These are phyloP conservation scores for Porites rus DNA, from an alignment of 92 coral and sea anemone genomes.

Conservation along the genomic window DNA sequence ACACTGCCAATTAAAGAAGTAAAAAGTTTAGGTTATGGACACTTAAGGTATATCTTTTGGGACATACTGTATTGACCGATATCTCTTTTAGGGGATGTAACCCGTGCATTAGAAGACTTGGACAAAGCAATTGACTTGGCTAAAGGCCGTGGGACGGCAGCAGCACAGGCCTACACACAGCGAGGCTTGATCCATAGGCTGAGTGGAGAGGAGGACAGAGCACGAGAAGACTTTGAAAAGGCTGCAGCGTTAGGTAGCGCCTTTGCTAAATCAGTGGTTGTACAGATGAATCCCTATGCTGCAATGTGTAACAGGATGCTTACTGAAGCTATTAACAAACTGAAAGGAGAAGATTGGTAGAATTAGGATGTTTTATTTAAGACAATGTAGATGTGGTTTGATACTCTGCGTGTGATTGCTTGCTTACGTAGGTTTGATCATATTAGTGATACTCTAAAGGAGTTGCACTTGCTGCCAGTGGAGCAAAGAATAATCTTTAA, in stretches of 20 bases:
- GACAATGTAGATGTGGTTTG: too few relatives aligned
- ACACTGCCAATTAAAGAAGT: too few relatives aligned
- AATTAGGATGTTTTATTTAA: too few relatives aligned
- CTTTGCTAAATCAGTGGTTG: constrained; percentile 94
- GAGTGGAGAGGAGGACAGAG: constrained; percentile 80
- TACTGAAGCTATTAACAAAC: constrained; percentile 87
- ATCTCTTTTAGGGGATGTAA: constrained; percentile 71
- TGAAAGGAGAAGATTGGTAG: constrained; percentile 28
- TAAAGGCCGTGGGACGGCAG: constrained; percentile 72
- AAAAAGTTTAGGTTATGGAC: too few relatives aligned
- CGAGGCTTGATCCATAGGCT: constrained; percentile 87
- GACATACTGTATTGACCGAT: too few relatives aligned
- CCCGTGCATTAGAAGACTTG: constrained; percentile 82
- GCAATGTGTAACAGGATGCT: constrained; percentile 99
- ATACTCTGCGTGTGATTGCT: too few relatives aligned
- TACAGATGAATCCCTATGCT: constrained; percentile 95
- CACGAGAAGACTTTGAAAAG: constrained; percentile 78
- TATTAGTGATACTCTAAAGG: too few relatives aligned
- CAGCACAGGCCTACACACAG: constrained; percentile 96
- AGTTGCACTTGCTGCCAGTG: too few relatives aligned
- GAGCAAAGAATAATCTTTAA: too few relatives aligned
- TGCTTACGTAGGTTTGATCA: too few relatives aligned
- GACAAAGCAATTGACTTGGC: constrained; percentile 88
- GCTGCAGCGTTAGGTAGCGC: constrained; percentile 91
- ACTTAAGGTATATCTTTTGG: too few relatives aligned